phyloP scores from a whole-genome alignment of 2,797 vertebrate genomes.

The Hippopotamyrus pictus region DNA sequence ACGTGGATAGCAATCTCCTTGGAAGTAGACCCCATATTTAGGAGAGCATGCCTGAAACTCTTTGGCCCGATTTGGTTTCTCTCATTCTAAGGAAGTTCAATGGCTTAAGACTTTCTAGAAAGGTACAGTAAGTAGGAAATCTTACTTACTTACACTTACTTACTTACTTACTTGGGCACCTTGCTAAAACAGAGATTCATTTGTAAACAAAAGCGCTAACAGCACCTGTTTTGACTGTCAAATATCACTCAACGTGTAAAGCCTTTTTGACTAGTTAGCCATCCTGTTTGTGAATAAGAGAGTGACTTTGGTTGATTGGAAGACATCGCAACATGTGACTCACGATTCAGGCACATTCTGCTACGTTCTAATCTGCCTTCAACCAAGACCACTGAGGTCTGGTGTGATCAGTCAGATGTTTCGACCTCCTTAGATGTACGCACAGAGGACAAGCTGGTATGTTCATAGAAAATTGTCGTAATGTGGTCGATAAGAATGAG shows the following conservation, averaged over 20 bases:
- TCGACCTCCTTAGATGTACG: not conserved
- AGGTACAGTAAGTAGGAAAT: conserved; percentile 40
- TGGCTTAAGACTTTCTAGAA: conserved; percentile 41
- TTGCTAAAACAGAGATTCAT: not conserved
- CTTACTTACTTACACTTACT: no score
- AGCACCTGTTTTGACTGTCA: not conserved
- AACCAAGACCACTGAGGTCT: not conserved
- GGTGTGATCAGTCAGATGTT: not conserved
- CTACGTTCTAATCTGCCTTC: not conserved
- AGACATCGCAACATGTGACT: not conserved
- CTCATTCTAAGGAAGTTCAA: not conserved
- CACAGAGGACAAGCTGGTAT: not conserved
- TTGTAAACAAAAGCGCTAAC: not conserved
- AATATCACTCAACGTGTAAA: not conserved
- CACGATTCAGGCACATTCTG: not conserved
- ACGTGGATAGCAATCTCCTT: not conserved
- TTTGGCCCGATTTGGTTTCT: not conserved
- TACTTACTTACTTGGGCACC: no score
- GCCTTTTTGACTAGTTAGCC: not conserved
- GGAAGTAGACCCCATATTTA: not conserved
- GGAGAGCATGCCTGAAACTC: not conserved
- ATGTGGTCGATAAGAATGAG: conserved; percentile 23
- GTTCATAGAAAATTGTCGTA: not conserved
- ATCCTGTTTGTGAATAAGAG: not conserved
- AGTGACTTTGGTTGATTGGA: not conserved